These are phyloP conservation scores for Pandemis cinnamomeana DNA, from an alignment of 2,888 invertebrate genomes.

Conservation along the genomic window DNA sequence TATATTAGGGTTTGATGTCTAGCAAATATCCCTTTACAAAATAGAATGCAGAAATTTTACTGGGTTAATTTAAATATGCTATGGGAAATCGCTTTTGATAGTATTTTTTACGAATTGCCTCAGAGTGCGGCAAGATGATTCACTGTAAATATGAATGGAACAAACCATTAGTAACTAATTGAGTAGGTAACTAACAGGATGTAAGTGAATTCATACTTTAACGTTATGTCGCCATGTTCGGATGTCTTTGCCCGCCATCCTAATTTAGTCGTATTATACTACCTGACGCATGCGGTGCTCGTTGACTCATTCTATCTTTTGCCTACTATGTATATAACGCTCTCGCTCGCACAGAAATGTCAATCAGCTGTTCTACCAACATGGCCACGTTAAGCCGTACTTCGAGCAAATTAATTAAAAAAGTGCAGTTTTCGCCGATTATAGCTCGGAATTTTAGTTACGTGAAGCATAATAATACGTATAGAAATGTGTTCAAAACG, in stretches of 20 bases:
- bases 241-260: background rate
- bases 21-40: too few species aligned
- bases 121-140: background rate
- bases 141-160: too few species aligned
- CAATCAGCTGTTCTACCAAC: slow-evolving; percentile 77
- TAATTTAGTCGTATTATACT: slow-evolving; percentile 11
- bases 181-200: too few species aligned
- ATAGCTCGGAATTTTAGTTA: slow-evolving; percentile 67
- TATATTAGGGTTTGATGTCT: too few species aligned
- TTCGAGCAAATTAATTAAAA: slow-evolving; percentile 74
- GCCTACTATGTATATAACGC: slow-evolving; percentile 1
- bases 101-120: too few species aligned
- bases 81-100: too few species aligned
- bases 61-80: too few species aligned
- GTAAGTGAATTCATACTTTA: too few species aligned
- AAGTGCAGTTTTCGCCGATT: slow-evolving; percentile 66
- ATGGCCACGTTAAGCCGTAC: slow-evolving; percentile 81
- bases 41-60: too few species aligned
- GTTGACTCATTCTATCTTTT: slow-evolving; percentile 1
- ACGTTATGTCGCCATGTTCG: background rate
- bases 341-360: slow-evolving; percentile 60
- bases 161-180: too few species aligned
- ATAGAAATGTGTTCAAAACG: slow-evolving; percentile 65
- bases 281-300: slow-evolving; percentile 7
- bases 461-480: slow-evolving; percentile 61